Base-by-base conservation (phyloP, 2,113 vertebrate genomes). In the Mesitornis unicolor region DNA sequence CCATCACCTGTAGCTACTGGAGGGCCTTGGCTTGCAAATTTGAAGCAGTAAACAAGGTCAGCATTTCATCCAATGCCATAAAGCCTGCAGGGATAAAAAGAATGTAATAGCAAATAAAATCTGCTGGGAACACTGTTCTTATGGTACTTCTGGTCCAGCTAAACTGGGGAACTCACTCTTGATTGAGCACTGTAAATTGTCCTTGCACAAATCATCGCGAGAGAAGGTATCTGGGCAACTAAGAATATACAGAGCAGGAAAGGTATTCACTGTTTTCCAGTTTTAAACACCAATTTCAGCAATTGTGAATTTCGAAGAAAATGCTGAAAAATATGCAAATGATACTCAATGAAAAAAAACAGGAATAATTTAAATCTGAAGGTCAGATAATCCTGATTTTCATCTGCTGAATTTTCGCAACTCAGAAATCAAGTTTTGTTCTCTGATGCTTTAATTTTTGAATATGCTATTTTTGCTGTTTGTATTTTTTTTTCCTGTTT, bases 401-500 rank as follows among this genome's bases (percentile, higher is more conserved):
- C 18, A 16, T 59, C 43, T 76, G 21, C 26, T 47, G 35, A 29
- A 9, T 36, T 70, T 75, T 29, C 75, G 7, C 51, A 45, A 31
- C 20, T 81, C 6, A 16, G 19, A 70, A 73, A 57, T 61, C 4
- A 28, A 15, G 25, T 56, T 90, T 70, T 59, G 5, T 64, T 90
- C 31, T 42, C 38, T 33, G 8, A 33, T 84, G 31, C 26, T 59
- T 70, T 47, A 21, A 5, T 33, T 65, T 80, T 71, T 59, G 25
- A 76, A 24, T 42, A 36, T 25, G 3, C 6, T 7, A 5, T 16
- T 33, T 50, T 77, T 9, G 4, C n/a, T n/a, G n/a, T n/a, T 31
- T 47, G 40, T 2, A 1, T 1, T 4, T 13, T 33, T 17, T n/a
- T 42, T 40, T 7, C 7, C 26, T 48, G 0, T 16, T 82, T 61